Percentiles rank a stretch among this genome's conserved stretches.
Conservation (phyloP, 2,113 vertebrate species). For the Dissostichus mawsoni region DNA sequence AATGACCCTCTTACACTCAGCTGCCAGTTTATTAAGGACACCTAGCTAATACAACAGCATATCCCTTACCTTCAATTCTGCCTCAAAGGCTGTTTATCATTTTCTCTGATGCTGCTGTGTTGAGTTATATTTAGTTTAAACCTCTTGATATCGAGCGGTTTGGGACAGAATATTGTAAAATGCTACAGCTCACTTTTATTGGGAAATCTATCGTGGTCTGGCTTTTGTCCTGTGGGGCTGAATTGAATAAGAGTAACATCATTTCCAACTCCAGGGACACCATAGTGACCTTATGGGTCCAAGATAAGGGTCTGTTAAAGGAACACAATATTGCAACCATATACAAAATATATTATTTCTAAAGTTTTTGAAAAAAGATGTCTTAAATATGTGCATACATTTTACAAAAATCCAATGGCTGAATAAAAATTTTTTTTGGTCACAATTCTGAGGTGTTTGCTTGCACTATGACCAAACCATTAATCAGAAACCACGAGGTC, state of each 20-base stretch:
- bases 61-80: background rate
- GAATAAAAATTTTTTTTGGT: background rate
- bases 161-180: slow-evolving; percentile 1
- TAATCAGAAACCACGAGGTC: slow-evolving; percentile 52
- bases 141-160: background rate
- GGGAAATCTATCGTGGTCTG: slow-evolving; percentile 1
- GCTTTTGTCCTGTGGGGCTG: background rate
- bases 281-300: background rate
- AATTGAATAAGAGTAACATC: background rate
- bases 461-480: slow-evolving; percentile 49
- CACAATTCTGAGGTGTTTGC: background rate
- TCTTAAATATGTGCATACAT: background rate
- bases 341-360: too few relatives aligned
- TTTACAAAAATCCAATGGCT: background rate
- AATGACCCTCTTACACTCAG: background rate
- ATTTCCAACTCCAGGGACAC: background rate
- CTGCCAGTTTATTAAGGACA: background rate
- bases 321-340: too few relatives aligned
- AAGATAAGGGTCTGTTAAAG: background rate
- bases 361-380: too few relatives aligned
- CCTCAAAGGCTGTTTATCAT: background rate
- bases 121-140: background rate
- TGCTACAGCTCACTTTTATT: background rate
- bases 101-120: background rate
- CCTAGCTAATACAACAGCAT: background rate